Evolutionary conservation across 2,888 invertebrate species (phyloP).

Genomic region (Hemithea aestivaria): DNA sequence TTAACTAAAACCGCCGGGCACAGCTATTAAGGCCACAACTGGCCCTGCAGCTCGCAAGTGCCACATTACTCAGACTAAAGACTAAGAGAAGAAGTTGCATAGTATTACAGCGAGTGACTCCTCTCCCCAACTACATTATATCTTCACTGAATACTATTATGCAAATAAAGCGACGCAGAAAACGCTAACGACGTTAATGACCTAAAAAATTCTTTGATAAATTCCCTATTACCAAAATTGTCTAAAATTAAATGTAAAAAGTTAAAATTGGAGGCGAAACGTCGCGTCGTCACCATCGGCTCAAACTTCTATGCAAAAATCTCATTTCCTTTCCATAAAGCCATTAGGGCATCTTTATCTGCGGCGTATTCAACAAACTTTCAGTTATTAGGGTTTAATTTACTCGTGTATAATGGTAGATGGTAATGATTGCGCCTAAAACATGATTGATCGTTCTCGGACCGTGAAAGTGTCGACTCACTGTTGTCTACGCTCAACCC

Average conservation of each 20-base stretch:
- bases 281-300: slow-evolving; percentile 1
- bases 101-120: no score
- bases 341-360: slow-evolving; percentile 20
- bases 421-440: slow-evolving; percentile 45
- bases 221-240: slow-evolving; percentile 1
- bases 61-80: no score
- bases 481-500: slow-evolving; percentile 42
- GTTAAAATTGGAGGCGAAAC: slow-evolving; percentile 19
- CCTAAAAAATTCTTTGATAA: no score
- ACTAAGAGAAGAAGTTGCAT: no score
- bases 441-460: slow-evolving; percentile 46
- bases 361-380: slow-evolving; percentile 25
- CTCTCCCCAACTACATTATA: no score
- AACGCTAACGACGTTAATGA: no score
- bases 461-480: slow-evolving; percentile 47
- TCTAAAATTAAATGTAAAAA: slow-evolving; percentile 10
- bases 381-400: slow-evolving; percentile 23
- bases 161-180: no score
- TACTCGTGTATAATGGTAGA: slow-evolving; percentile 27
- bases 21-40: no score
- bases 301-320: slow-evolving; percentile 16
- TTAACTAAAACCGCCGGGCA: no score
- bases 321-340: slow-evolving; percentile 22
- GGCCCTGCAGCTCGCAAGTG: no score
- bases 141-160: no score